Percentiles rank a stretch among this genome's conserved stretches.
Evolutionary conservation across 2,113 vertebrate species (phyloP).

Genomic region (Melanerpes aurifrons): DNA sequence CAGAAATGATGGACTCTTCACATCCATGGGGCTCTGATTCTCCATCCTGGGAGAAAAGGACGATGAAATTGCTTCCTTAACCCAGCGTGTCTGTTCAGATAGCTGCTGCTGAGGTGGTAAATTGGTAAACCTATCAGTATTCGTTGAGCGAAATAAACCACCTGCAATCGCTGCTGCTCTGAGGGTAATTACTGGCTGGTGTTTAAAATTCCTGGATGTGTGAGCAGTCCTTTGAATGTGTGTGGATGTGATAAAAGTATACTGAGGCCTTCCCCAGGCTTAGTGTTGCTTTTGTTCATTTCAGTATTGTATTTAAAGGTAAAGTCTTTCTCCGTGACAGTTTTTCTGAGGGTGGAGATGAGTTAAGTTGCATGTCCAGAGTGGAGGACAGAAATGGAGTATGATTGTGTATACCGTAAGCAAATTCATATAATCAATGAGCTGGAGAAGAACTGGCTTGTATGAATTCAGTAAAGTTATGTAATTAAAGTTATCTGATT

Average conservation of each 20-base stretch:
- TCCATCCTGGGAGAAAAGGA: background rate
- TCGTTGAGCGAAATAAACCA: background rate
- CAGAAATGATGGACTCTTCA: background rate
- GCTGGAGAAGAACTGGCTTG: too few species aligned
- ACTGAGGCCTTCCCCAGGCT: background rate
- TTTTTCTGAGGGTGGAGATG: too few species aligned
- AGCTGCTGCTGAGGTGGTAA: background rate
- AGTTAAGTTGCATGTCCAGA: too few species aligned
- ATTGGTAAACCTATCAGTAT: background rate
- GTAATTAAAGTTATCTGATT: too few species aligned
- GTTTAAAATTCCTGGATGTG: background rate
- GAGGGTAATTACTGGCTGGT: background rate
- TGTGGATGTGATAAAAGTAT: background rate
- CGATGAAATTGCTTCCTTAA: background rate
- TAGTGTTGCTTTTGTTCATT: background rate
- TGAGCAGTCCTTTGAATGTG: background rate
- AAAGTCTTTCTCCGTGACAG: background rate
- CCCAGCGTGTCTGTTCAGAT: background rate
- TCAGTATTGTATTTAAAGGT: background rate
- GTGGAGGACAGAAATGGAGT: too few species aligned
- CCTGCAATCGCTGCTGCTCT: background rate
- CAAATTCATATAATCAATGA: too few species aligned
- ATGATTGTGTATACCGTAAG: too few species aligned
- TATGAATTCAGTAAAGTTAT: too few species aligned
- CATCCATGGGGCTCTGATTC: background rate